Evolutionary conservation across 2,888 invertebrate genomes (phyloP), one percentile per base, ranked within the genome.

Genomic region (Trachelus tabidus): DNA sequence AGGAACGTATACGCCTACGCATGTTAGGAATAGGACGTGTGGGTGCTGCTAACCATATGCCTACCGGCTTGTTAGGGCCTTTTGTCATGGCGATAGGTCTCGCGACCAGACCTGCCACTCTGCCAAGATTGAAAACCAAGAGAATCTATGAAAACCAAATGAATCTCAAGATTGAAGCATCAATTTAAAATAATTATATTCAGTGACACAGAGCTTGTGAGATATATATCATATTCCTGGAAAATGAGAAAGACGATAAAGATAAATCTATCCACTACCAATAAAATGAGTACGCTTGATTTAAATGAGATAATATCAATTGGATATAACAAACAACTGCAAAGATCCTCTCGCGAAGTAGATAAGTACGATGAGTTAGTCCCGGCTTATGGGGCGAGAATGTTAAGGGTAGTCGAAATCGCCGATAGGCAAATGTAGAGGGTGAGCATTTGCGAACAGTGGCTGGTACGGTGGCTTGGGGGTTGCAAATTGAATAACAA

Each of bases 401-500:
- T 23, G 56, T 56, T 23, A 56, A 56, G 56, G 56, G 56, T 56
- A 56, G 56, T 56, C 0, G 23, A 56, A 56, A 23, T 56, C 56
- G 9, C 2, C 56, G 56, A 9, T 23, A 56, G 56, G 34, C 33
- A 71, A 31, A 15, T 34, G 3, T 23, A 71, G 34, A 74, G 76
- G 71, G 56, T 77, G 79, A 80, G 81, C 83, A 82, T 85, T 83
- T 81, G 84, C 78, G 79, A 80, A 81, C 83, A 82, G 86, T 83
- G 82, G 84, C 86, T 87, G 86, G 86, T 85, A 86, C 84, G 79
- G 79, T 77, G 75, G 77, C 75, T 76, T 80, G 85, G 85, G 35
- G 85, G 83, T 85, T 86, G 86, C 87, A 89, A 90, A 90, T 90
- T 90, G 89, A 91, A 91, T 90, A 90, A 90, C 90, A 89, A 90